Evolutionary conservation across 2,888 invertebrate species (phyloP).

Genomic region (Diploptera punctata): DNA sequence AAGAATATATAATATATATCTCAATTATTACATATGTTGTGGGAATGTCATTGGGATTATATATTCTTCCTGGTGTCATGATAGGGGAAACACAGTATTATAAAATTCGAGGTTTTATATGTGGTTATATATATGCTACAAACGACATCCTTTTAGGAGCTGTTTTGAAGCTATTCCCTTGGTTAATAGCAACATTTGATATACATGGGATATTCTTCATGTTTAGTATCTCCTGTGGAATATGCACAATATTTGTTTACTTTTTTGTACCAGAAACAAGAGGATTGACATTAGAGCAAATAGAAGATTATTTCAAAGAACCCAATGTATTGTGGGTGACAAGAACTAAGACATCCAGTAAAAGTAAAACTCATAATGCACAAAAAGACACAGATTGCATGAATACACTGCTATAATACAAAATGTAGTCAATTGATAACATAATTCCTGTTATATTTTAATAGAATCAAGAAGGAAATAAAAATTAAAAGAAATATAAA

Average conservation of each 20-base stretch:
- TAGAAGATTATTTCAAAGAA: conserved; percentile 79
- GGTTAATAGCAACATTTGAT: conserved; percentile 55
- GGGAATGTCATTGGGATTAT: conserved; percentile 74
- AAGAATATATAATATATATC: conserved; percentile 54
- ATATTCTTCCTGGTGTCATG: conserved; percentile 77
- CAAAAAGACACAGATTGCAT: too few relatives aligned
- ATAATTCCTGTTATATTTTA: too few relatives aligned
- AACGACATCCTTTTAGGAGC: conserved; percentile 73
- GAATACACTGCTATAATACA: too few relatives aligned
- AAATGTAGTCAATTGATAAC: too few relatives aligned
- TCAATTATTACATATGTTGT: conserved; percentile 73
- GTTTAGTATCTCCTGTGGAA: conserved; percentile 68
- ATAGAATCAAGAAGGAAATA: too few relatives aligned
- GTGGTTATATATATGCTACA: conserved; percentile 74
- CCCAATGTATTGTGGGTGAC: conserved; percentile 56
- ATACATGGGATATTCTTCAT: conserved; percentile 72
- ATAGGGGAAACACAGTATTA: conserved; percentile 77
- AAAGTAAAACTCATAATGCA: too few relatives aligned
- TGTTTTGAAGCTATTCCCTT: conserved; percentile 73
- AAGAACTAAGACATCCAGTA: too few relatives aligned
- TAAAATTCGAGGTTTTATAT: conserved; percentile 73
- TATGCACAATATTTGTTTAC: conserved; percentile 70
- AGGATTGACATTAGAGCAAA: conserved; percentile 71
- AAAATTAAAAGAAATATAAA: too few relatives aligned
- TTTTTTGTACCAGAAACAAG: conserved; percentile 78